Conservation (phyloP, 2,888 invertebrate genomes). For the Copidosoma aretas region DNA sequence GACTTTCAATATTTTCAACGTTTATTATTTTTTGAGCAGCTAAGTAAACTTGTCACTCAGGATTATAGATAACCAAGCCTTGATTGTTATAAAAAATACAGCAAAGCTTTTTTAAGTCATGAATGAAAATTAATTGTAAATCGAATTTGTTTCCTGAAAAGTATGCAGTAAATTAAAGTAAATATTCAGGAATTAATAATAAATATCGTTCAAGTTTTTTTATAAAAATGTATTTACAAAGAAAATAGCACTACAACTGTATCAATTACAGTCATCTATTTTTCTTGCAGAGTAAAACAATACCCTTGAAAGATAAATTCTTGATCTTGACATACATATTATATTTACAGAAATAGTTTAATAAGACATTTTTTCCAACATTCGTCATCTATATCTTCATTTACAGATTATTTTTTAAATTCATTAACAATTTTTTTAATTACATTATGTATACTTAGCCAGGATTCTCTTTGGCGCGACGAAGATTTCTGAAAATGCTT, state of each 20-base stretch:
- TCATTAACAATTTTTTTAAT: slow-evolving; percentile 28
- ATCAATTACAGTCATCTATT: slow-evolving; percentile 18
- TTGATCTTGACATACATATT: slow-evolving; percentile 22
- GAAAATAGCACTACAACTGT: slow-evolving; percentile 35
- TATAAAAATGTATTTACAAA: slow-evolving; percentile 42
- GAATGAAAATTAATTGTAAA: too few species aligned
- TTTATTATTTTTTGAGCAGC: too few species aligned
- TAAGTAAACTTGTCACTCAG: too few species aligned
- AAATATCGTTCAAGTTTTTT: slow-evolving; percentile 4
- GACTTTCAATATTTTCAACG: too few species aligned
- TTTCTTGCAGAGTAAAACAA: slow-evolving; percentile 10
- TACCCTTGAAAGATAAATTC: slow-evolving; percentile 10
- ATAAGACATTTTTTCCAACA: slow-evolving; percentile 12
- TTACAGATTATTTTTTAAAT: slow-evolving; percentile 33
- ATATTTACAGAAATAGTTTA: slow-evolving; percentile 32
- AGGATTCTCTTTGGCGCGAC: slow-evolving; percentile 1
- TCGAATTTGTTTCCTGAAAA: neutral
- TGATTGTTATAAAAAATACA: too few species aligned
- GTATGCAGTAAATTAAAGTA: too few species aligned
- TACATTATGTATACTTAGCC: slow-evolving; percentile 13
- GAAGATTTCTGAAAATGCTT: neutral
- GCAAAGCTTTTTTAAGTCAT: too few species aligned
- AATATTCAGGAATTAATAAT: neutral
- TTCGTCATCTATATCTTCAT: slow-evolving; percentile 27
- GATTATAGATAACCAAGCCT: too few species aligned